phyloP scores from a whole-genome alignment of 1,140 invertebrate genomes.

The Subanguina moxae region DNA sequence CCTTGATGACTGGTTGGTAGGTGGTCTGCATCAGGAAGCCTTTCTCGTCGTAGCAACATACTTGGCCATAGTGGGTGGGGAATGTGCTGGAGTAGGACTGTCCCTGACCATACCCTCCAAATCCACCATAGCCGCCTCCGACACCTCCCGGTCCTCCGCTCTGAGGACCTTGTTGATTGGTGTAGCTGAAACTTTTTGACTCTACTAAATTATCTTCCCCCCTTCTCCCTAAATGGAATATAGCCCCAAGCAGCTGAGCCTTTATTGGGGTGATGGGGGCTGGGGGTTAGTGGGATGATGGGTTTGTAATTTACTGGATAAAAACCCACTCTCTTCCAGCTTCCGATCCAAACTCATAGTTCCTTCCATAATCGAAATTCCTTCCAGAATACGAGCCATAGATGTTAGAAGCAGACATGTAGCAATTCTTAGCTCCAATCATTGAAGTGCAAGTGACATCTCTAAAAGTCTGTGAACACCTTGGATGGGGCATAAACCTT shows the following conservation, averaged over 20 bases:
- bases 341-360: background rate
- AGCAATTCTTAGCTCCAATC: constrained; percentile 58
- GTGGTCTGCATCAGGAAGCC: constrained; percentile 58
- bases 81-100: constrained; percentile 46
- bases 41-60: constrained; percentile 58
- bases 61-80: constrained; percentile 58
- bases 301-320: no score
- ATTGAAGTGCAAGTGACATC: constrained; percentile 57
- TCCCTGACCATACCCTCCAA: background rate
- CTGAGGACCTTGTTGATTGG: background rate
- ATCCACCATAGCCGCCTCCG: background rate
- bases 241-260: no score
- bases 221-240: no score
- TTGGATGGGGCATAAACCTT: constrained; percentile 59
- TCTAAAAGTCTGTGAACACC: constrained; percentile 57
- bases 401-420: constrained; percentile 55
- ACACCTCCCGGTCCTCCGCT: constrained; percentile 3
- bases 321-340: background rate
- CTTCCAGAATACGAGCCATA: constrained; percentile 48
- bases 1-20: constrained; percentile 59
- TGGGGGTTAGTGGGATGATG: no score
- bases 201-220: no score
- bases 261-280: no score
- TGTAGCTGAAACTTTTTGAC: background rate
- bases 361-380: constrained; percentile 36